Percentiles rank a stretch among this genome's conserved stretches.
Evolutionary conservation across 2,113 vertebrate genomes (phyloP).

Genomic region (Ciconia stormi): DNA sequence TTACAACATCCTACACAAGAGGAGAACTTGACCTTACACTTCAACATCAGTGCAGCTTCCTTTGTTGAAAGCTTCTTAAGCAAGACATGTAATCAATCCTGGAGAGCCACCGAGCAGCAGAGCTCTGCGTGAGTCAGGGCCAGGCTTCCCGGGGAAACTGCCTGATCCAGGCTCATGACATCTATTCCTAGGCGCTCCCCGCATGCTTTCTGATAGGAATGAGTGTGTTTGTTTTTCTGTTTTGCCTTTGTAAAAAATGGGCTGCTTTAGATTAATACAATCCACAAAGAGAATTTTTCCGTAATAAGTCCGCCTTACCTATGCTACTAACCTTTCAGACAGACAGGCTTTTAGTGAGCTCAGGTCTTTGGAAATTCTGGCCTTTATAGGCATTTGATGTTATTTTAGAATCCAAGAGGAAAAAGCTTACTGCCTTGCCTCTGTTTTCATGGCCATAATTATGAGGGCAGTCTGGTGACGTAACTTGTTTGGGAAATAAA

Average conservation of each 20-base stretch:
- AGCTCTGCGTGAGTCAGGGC: conserved; percentile 36
- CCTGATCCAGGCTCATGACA: not conserved
- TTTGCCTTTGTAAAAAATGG: not conserved
- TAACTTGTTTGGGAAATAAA: conserved; percentile 54
- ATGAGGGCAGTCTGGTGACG: conserved; percentile 41
- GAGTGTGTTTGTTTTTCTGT: not conserved
- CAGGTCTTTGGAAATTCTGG: conserved; percentile 41
- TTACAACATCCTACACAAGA: conserved; percentile 53
- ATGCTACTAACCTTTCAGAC: not conserved
- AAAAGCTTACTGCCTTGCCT: conserved; percentile 49
- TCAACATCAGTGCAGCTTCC: conserved; percentile 33
- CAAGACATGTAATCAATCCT: conserved; percentile 49
- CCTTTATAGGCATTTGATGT: conserved; percentile 17
- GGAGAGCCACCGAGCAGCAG: not conserved
- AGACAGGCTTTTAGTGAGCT: conserved; percentile 20
- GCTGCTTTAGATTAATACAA: not conserved
- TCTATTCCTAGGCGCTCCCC: not conserved
- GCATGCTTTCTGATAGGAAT: not conserved
- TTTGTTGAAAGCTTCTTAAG: conserved; percentile 53
- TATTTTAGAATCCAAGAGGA: conserved; percentile 54
- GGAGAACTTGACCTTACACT: conserved; percentile 62
- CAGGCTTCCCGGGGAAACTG: not conserved
- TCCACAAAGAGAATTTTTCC: not conserved
- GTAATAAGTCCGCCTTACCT: not conserved
- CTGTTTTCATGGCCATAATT: conserved; percentile 51